phyloP scores from a whole-genome alignment of 2,113 vertebrate genomes.

The Dipodomys stephensi region DNA sequence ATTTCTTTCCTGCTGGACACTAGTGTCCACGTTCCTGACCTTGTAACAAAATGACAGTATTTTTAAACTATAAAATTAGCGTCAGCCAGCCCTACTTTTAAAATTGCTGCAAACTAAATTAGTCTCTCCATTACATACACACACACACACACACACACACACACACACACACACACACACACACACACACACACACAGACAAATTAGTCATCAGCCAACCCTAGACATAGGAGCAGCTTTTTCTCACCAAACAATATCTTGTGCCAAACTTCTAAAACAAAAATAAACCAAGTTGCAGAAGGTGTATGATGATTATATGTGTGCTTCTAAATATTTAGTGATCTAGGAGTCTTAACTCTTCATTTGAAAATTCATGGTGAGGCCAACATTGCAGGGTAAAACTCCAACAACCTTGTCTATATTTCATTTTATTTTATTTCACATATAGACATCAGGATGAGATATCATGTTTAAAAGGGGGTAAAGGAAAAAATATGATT shows the following conservation, averaged over 20 bases:
- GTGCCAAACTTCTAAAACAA: slow-evolving; percentile 5
- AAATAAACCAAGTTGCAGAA: slow-evolving; percentile 49
- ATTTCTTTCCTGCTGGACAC: not conserved
- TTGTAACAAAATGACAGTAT: not conserved
- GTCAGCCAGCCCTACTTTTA: not conserved
- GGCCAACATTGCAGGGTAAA: not conserved
- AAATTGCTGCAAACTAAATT: not conserved
- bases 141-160: not conserved
- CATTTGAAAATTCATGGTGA: not conserved
- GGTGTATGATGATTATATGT: not conserved
- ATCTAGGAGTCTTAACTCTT: not conserved
- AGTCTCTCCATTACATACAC: not conserved
- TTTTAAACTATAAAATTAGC: not conserved
- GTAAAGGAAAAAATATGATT: not conserved
- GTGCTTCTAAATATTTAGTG: not conserved
- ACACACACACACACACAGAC: not conserved
- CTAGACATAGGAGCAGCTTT: not conserved
- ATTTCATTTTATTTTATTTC: not conserved
- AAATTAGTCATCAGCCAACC: slow-evolving; percentile 3
- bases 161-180: not conserved
- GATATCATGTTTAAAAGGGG: not conserved
- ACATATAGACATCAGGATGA: not conserved
- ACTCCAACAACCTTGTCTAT: not conserved
- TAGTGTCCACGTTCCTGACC: not conserved
- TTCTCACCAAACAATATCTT: not conserved